Evolutionary conservation across 2,888 invertebrate genomes (phyloP).

Genomic region (Scaptodrosophila latifasciaeformis): DNA sequence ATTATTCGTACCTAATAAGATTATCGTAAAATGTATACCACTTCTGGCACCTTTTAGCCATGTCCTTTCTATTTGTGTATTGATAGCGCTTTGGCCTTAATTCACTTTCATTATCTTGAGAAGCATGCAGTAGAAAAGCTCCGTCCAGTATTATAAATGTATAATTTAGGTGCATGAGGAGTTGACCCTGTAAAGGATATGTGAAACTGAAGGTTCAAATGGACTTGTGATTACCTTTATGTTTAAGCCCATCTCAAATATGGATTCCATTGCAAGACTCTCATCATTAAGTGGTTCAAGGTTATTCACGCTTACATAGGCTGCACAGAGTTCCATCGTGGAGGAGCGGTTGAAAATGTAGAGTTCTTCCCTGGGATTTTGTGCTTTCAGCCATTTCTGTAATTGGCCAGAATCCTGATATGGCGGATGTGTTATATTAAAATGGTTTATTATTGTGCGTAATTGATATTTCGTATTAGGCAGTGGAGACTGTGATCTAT

Average conservation of each 20-base stretch:
- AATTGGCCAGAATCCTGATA: slow-evolving; percentile 6
- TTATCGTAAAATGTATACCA: slow-evolving; percentile 13
- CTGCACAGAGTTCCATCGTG: slow-evolving; percentile 28
- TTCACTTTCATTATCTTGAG: no score
- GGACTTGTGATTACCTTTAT: slow-evolving; percentile 31
- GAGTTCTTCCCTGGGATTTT: slow-evolving; percentile 71
- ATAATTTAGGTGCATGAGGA: slow-evolving; percentile 20
- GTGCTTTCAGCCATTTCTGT: slow-evolving; percentile 83
- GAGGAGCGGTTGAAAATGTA: slow-evolving; percentile 5
- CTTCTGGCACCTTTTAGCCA: background rate
- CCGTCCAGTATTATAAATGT: slow-evolving; percentile 28
- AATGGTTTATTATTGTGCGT: background rate
- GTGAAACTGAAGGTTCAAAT: no score
- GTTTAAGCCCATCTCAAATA: slow-evolving; percentile 63
- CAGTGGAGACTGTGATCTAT: background rate
- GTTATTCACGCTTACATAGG: slow-evolving; percentile 90
- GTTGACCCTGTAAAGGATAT: slow-evolving; percentile 12
- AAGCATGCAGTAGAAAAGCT: slow-evolving; percentile 25
- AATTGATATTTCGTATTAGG: slow-evolving; percentile 16
- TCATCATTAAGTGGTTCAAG: slow-evolving; percentile 89
- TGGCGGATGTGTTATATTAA: slow-evolving; percentile 7
- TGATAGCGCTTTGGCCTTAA: no score
- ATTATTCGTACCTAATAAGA: background rate
- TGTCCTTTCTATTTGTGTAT: background rate
- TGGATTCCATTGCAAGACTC: slow-evolving; percentile 91